A percentile compares a stretch with the other conserved stretches of the same genome.
Conservation (phyloP, 2,113 vertebrate species). For the Phalacrocorax brasilianus region DNA sequence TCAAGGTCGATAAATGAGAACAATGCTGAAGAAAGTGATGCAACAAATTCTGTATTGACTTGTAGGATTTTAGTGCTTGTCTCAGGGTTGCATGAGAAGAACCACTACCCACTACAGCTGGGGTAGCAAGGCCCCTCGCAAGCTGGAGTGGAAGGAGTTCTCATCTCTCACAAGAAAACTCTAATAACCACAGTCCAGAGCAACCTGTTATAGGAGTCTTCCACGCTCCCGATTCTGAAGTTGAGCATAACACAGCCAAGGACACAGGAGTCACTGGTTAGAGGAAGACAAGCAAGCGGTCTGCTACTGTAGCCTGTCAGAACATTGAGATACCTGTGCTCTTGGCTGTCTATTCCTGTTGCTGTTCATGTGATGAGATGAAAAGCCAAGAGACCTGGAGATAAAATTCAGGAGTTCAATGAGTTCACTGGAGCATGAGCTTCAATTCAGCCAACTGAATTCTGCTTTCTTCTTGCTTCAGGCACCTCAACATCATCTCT, state of each 20-base stretch:
- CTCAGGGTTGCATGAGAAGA: neutral
- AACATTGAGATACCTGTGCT: neutral
- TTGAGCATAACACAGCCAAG: neutral
- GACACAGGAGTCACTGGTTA: neutral
- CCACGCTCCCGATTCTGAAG: neutral
- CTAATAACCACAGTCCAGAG: neutral
- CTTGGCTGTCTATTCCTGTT: neutral
- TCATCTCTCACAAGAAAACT: neutral
- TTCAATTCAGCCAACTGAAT: neutral
- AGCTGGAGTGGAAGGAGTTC: neutral
- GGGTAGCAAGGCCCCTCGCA: neutral
- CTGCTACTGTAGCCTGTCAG: neutral
- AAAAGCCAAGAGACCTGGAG: neutral
- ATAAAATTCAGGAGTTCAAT: neutral
- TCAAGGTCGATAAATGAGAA: neutral
- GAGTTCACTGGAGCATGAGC: neutral
- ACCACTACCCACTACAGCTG: rapidly evolving
- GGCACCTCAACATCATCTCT: neutral
- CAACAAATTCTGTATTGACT: neutral
- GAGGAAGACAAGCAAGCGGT: neutral
- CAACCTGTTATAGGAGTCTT: neutral
- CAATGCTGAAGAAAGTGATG: neutral
- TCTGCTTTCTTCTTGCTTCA: neutral
- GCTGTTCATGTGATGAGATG: neutral
- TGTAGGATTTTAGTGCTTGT: neutral